phyloP scores from a whole-genome alignment of 2,888 invertebrate species.

The Mallateleia sp. region DNA sequence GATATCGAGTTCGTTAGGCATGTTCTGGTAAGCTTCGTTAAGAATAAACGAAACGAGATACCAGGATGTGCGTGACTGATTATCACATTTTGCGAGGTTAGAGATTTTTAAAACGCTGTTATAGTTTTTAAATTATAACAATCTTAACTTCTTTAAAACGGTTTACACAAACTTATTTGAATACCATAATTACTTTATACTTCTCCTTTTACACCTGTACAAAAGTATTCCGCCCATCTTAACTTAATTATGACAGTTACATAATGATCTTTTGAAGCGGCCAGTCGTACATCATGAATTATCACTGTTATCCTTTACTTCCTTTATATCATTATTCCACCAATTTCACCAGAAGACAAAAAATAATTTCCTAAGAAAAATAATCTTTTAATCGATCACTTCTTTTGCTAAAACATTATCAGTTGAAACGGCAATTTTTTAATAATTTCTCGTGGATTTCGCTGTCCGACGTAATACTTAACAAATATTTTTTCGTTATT shows the following conservation, averaged over 20 bases:
- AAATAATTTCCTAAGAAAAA: too few species aligned
- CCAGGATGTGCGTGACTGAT: slow-evolving; percentile 84
- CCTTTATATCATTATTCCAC: too few species aligned
- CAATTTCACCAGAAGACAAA: too few species aligned
- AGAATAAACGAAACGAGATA: slow-evolving; percentile 86
- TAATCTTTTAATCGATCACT: too few species aligned
- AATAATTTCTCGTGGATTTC: slow-evolving; percentile 17
- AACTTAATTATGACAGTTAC: too few species aligned
- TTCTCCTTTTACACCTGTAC: slow-evolving; percentile 9
- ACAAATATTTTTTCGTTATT: slow-evolving; percentile 62
- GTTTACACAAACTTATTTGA: background rate
- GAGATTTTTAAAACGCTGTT: background rate
- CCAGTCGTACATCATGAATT: too few species aligned
- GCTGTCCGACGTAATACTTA: slow-evolving; percentile 11
- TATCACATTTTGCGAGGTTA: background rate
- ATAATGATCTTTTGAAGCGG: too few species aligned
- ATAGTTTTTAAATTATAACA: background rate
- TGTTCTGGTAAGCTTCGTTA: slow-evolving; percentile 84
- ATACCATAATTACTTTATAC: background rate
- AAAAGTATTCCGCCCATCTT: background rate
- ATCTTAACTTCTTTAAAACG: background rate
- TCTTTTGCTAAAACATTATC: too few species aligned
- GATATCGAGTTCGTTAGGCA: slow-evolving; percentile 88
- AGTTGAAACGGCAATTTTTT: background rate
- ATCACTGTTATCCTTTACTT: too few species aligned